Evolutionary conservation across 2,797 vertebrate genomes (phyloP).

Genomic region (Intellagama lesueurii): DNA sequence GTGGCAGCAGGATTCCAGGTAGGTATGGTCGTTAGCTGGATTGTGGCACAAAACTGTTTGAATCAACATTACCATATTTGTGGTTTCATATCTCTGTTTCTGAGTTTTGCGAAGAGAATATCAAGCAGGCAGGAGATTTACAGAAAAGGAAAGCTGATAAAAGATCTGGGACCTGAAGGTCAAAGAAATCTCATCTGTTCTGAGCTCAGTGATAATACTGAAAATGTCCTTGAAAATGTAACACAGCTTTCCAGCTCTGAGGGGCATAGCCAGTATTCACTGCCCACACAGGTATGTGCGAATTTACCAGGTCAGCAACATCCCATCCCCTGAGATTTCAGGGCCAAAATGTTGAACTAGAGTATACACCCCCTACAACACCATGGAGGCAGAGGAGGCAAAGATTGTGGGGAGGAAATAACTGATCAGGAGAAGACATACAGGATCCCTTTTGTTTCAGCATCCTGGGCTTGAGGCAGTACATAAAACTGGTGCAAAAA

Average conservation of each 20-base stretch:
- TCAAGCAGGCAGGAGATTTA: conserved; percentile 54
- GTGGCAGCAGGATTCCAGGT: not conserved
- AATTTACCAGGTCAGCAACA: no score
- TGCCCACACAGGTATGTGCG: no score
- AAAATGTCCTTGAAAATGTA: conserved; percentile 54
- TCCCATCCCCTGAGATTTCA: no score
- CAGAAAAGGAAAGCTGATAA: conserved; percentile 55
- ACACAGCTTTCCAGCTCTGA: not conserved
- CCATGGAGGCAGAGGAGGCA: no score
- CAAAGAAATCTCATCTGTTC: conserved; percentile 60
- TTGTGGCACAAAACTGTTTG: not conserved
- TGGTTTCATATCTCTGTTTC: not conserved
- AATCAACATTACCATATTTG: not conserved
- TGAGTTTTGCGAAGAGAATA: not conserved
- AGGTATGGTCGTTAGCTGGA: not conserved
- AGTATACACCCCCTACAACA: no score
- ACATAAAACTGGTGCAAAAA: no score
- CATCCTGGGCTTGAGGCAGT: no score
- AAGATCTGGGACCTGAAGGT: conserved; percentile 45
- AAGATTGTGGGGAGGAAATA: no score
- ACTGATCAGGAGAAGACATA: no score
- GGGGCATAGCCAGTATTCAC: not conserved
- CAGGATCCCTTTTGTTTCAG: not conserved
- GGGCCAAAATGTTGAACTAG: no score
- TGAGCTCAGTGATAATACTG: conserved; percentile 38